Evolutionary conservation across 1,140 invertebrate species (phyloP), one percentile per base, ranked within the genome.

Genomic region (Apis cerana): DNA sequence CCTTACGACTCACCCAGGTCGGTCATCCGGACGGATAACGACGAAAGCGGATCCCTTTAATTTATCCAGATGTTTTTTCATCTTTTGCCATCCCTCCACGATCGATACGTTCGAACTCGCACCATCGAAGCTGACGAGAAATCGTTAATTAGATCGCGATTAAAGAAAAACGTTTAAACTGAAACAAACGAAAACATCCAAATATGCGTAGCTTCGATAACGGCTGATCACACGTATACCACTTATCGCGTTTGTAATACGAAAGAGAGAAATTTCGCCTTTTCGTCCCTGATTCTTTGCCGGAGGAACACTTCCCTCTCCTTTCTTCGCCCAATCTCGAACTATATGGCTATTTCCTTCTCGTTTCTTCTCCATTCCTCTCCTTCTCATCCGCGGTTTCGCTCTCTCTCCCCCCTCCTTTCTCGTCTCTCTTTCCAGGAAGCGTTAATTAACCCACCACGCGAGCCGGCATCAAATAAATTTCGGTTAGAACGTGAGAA

Each of bases 401-500:
- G 12, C 8, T 80, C 50, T 50, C 59, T 10, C 12, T 1, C n/a
- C 10, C 19, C 65, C 56, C 13, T 1, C n/a, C 71, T 15, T 3
- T 50, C 33, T 75, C 33, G 77, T 74, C 77, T 71, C 76, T 64
- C 69, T 75, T 12, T 84, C 75, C 83, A 64, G 54, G 68, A 80
- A 74, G 91, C 92, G 91, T 94, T 94, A 93, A 93, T 93, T 93
- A 94, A 93, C 91, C 91, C 89, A 78, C 91, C 89, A 78, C 89
- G 88, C 90, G 87, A 88, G 87, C 90, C 89, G 88, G 89, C 90
- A 92, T 93, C 92, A 93, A 93, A 93, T 94, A 93, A 93, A 94
- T 93, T 93, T 94, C 89, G 92, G 92, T 93, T 93, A 93, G 92
- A 93, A 93, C 92, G 93, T 93, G 93, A 94, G 93, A 93, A 94